Evolutionary conservation across 2,888 invertebrate genomes (phyloP).

Genomic region (Meghimatium bilineatum): DNA sequence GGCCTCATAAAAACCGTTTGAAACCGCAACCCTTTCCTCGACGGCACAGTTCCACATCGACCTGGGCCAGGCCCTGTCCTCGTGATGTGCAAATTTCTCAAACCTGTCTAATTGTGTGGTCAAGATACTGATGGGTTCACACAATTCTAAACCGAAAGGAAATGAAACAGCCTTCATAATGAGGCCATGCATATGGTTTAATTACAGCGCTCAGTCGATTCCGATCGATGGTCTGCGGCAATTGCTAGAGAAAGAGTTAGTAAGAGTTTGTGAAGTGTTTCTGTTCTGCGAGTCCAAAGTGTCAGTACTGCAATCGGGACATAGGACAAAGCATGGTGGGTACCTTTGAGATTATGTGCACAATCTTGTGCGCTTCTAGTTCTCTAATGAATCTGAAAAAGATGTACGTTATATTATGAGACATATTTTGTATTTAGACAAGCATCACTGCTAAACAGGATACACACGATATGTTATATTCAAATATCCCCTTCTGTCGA

Average conservation of each 20-base stretch:
- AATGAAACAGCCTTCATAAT: constrained; percentile 43
- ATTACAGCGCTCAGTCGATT: constrained; percentile 27
- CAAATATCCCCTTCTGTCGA: no score
- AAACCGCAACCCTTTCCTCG: constrained; percentile 34
- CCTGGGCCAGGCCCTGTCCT: constrained; percentile 23
- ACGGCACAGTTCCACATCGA: constrained; percentile 10
- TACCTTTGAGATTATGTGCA: no score
- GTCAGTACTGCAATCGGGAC: no score
- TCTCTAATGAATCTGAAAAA: no score
- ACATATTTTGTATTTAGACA: no score
- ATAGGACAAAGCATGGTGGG: no score
- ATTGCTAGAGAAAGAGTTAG: background rate
- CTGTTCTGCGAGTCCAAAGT: no score
- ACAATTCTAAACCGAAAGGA: constrained; percentile 32
- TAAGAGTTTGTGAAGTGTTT: background rate
- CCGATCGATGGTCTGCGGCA: background rate
- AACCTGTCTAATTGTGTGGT: constrained; percentile 41
- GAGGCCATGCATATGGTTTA: constrained; percentile 23
- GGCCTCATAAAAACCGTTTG: constrained; percentile 42
- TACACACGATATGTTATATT: no score
- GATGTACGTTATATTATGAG: no score
- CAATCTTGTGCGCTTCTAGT: no score
- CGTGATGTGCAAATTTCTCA: constrained; percentile 43
- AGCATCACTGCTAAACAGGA: no score
- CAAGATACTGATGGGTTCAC: constrained; percentile 30